A percentile compares a stretch with the other conserved stretches of the same genome.
These are phyloP conservation scores for Drosophila elegans DNA, from an alignment of 1,140 invertebrate species.

Conservation along the genomic window DNA sequence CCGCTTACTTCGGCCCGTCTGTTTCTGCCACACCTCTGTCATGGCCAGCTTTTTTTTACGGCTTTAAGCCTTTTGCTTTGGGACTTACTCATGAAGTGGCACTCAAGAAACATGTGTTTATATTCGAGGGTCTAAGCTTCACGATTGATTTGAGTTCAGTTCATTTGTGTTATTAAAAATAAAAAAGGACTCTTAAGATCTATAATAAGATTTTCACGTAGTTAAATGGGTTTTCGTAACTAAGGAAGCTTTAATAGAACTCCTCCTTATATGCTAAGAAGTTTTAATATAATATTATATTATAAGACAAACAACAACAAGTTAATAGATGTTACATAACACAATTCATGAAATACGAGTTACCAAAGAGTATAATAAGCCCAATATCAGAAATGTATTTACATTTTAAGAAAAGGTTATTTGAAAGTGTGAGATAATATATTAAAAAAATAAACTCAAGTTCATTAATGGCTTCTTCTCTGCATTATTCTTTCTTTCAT, in stretches of 20 bases:
- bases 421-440: too few species aligned
- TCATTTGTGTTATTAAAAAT: slow-evolving; percentile 10
- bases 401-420: too few species aligned
- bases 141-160: background rate
- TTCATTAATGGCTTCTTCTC: background rate
- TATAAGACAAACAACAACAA: too few species aligned
- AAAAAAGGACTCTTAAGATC: too few species aligned
- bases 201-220: background rate
- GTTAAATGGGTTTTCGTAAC: too few species aligned
- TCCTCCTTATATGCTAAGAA: too few species aligned
- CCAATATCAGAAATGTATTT: too few species aligned
- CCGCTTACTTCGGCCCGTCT: slow-evolving; percentile 17
- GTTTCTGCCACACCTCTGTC: background rate
- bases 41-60: slow-evolving; percentile 11
- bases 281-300: too few species aligned
- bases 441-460: background rate
- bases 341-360: too few species aligned
- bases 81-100: slow-evolving; percentile 16
- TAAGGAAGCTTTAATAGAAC: too few species aligned
- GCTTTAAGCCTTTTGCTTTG: slow-evolving; percentile 18
- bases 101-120: slow-evolving; percentile 29
- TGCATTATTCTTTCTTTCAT: background rate
- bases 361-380: too few species aligned
- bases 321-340: too few species aligned
- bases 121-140: slow-evolving; percentile 12